A percentile compares a stretch with the other conserved stretches of the same genome.
Conservation (phyloP, 2,888 invertebrate genomes). For the Magallana nippona region DNA sequence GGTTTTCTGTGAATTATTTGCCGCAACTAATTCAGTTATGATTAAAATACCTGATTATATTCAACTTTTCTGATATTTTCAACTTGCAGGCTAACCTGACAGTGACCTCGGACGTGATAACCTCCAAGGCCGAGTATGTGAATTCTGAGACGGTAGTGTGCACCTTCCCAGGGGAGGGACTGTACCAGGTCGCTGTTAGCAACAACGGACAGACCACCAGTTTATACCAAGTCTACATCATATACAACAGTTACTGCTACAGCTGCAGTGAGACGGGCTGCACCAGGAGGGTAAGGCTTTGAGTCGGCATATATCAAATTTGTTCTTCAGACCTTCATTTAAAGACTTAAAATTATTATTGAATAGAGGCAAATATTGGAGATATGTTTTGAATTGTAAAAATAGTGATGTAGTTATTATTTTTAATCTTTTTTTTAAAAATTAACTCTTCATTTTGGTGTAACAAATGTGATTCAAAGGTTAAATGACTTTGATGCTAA, state of each 20-base stretch:
- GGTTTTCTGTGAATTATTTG: too few relatives aligned
- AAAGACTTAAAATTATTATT: too few relatives aligned
- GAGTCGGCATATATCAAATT: not conserved
- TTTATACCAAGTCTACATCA: constrained; percentile 38
- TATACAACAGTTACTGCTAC: constrained; percentile 46
- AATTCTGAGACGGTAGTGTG: constrained; percentile 43
- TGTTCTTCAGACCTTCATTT: not conserved
- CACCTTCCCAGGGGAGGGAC: constrained; percentile 35
- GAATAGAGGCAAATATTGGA: too few relatives aligned
- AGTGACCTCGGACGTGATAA: not conserved
- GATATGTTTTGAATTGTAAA: too few relatives aligned
- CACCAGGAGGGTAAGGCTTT: constrained; percentile 38
- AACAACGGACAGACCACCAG: constrained; percentile 43
- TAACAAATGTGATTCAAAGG: too few relatives aligned
- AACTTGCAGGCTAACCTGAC: constrained; percentile 30
- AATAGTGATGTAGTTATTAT: too few relatives aligned
- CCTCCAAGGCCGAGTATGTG: constrained; percentile 39
- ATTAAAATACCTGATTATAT: too few relatives aligned
- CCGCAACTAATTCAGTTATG: not conserved
- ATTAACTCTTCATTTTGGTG: too few relatives aligned
- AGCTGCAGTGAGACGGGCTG: constrained; percentile 41
- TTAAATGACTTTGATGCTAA: too few relatives aligned
- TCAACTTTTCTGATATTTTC: not conserved
- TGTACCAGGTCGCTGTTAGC: constrained; percentile 42
- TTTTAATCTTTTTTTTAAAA: too few relatives aligned